Evolutionary conservation across 2,888 invertebrate genomes (phyloP).

Genomic region (Phasia obesa): DNA sequence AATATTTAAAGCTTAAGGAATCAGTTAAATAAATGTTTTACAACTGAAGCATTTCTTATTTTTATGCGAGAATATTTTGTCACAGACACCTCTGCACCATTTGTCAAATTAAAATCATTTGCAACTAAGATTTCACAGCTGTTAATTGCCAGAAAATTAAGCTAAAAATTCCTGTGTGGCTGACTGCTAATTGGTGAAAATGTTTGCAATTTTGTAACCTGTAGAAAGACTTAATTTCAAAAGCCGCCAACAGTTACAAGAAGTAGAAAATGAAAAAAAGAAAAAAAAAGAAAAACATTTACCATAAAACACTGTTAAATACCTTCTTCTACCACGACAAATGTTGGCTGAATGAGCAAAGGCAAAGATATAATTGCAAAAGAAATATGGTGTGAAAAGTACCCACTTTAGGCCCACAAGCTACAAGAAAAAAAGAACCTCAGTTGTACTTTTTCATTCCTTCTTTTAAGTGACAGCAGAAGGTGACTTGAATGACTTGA

Average conservation of each 20-base stretch:
- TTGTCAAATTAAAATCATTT: constrained; percentile 24
- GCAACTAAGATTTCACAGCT: neutral
- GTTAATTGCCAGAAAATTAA: constrained; percentile 50
- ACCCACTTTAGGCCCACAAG: constrained; percentile 35
- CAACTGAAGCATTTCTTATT: neutral
- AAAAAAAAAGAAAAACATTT: neutral
- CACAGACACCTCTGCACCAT: neutral
- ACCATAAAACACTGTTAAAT: constrained; percentile 54
- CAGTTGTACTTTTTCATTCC: constrained; percentile 20
- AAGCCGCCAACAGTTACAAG: constrained; percentile 34
- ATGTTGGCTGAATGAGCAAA: constrained; percentile 22
- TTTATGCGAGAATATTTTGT: neutral
- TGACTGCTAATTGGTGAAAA: constrained; percentile 15
- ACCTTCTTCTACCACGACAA: constrained; percentile 49
- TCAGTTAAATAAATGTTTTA: too few relatives aligned
- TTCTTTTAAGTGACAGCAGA: constrained; percentile 47
- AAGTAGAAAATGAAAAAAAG: neutral
- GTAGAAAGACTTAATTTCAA: constrained; percentile 20
- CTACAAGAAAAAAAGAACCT: constrained; percentile 27
- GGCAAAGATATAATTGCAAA: constrained; percentile 4
- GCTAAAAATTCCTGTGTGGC: constrained; percentile 1
- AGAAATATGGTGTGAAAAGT: constrained; percentile 48
- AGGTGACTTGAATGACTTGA: constrained; percentile 45
- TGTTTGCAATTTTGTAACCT: neutral
- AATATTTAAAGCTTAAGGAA: too few relatives aligned